Evolutionary conservation across 2,888 invertebrate genomes (phyloP), one percentile per base, ranked within the genome.

Genomic region (Brenthis ino): DNA sequence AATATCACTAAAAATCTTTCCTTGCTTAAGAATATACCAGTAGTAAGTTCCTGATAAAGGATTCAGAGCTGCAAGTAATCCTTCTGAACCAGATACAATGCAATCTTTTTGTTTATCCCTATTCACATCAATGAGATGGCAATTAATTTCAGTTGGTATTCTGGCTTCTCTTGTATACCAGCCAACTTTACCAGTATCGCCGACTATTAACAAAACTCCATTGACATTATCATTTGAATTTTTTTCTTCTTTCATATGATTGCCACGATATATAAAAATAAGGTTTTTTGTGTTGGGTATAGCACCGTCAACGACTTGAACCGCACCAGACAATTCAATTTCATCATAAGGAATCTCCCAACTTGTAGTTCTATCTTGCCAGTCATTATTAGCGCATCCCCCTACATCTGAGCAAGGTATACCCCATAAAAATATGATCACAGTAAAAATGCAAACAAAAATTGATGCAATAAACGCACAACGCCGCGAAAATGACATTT

Each of bases 371-470:
- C 93, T 94, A 28, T 94, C 86, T 67, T 88, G 88, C 80, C 94
- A 93, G 70, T 94, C 93, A 5, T 85, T 85, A 0, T 88, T 91
- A 13, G 95, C 93, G 76, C 97, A 97, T 64, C 95, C 94, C 16
- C 95, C 94, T 6, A 94, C 94, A 79, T 96, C 95, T 4, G 95
- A 94, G 79, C 97, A 97, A 0, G 97, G 97, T 76, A 96, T 88
- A 14, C 95, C 94, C 95, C 96, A 96, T 6, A 96, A 87, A 81
- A 96, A 97, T 79, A 95, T 93, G 55, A 96, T 89, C 61, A 96
- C 94, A 8, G 96, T 96, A 69, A 95, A 88, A 71, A 96, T 86
- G 81, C 96, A 97, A 64, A 96, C 83, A 57, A 96, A 82, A 73
- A 97, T 94, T 0, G 97, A 97, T 12, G 94, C 89, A 20, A 95